phyloP scores from a whole-genome alignment of 1,140 invertebrate species.

The Drosophila azteca region DNA sequence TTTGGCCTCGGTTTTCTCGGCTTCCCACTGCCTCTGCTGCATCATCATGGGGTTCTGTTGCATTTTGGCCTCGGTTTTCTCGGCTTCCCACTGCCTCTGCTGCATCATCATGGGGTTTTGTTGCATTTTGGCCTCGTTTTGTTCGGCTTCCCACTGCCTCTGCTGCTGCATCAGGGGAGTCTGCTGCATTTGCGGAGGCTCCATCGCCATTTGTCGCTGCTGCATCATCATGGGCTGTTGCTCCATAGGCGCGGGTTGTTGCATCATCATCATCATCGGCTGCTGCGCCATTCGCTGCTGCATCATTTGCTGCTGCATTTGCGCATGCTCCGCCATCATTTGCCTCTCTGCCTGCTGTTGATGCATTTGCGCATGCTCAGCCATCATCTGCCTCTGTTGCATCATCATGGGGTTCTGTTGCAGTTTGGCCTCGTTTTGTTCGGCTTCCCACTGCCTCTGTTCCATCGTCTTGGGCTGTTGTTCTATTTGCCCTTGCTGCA shows the following conservation, averaged over 20 bases:
- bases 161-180: not conserved
- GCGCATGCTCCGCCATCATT: not conserved
- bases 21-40: too few species aligned
- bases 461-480: conserved; percentile 2
- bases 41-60: conserved; percentile 32
- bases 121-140: not conserved
- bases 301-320: not conserved
- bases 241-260: too few species aligned
- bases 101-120: conserved; percentile 9
- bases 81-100: conserved; percentile 3
- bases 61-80: not conserved
- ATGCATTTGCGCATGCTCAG: not conserved
- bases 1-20: conserved; percentile 10
- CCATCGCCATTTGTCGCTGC: not conserved
- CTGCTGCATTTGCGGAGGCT: too few species aligned
- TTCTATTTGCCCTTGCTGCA: not conserved
- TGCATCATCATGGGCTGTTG: conserved; percentile 2
- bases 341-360: not conserved
- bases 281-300: not conserved
- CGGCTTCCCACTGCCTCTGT: not conserved
- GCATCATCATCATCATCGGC: not conserved
- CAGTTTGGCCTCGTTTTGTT: not conserved
- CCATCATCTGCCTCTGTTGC: conserved; percentile 21
- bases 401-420: conserved; percentile 22
- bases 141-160: not conserved